phyloP scores from a whole-genome alignment of 1,140 invertebrate genomes.

The Plectrocnemia conspersa region DNA sequence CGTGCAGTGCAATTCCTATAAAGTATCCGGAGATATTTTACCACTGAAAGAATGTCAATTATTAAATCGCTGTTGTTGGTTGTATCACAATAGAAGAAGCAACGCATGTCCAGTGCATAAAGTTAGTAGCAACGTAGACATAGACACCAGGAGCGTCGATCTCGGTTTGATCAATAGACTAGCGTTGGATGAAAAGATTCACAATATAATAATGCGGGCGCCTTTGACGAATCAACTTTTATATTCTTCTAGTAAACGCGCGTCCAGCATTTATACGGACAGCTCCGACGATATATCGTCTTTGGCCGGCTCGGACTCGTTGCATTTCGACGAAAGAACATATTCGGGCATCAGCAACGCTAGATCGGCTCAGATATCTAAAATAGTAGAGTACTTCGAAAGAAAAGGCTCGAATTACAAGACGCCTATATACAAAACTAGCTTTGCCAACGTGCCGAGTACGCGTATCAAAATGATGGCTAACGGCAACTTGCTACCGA shows the following conservation, averaged over 20 bases:
- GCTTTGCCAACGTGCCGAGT: conserved; percentile 8
- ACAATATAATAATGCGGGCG: conserved; percentile 40
- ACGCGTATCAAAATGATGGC: neutral
- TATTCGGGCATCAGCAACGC: conserved; percentile 45
- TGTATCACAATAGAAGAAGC: conserved; percentile 25
- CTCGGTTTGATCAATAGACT: conserved; percentile 45
- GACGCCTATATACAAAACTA: conserved; percentile 33
- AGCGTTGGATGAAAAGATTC: conserved; percentile 45
- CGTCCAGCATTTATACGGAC: conserved; percentile 80
- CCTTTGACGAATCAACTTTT: conserved; percentile 47
- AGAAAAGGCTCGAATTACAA: conserved; percentile 58
- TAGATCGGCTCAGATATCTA: conserved; percentile 69
- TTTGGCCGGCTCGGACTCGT: conserved; percentile 66
- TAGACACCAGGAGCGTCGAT: conserved; percentile 37
- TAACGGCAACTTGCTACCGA: neutral
- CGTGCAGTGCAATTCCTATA: conserved; percentile 18
- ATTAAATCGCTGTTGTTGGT: conserved; percentile 25
- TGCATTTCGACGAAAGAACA: conserved; percentile 63
- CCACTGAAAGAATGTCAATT: conserved; percentile 28
- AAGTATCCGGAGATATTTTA: conserved; percentile 11
- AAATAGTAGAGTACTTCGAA: conserved; percentile 86
- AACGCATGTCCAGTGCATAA: conserved; percentile 27
- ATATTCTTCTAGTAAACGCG: conserved; percentile 64
- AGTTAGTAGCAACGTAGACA: conserved; percentile 39
- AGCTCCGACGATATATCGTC: conserved; percentile 81